Conservation (phyloP, 2,113 vertebrate species). For the Vicugna pacos region DNA sequence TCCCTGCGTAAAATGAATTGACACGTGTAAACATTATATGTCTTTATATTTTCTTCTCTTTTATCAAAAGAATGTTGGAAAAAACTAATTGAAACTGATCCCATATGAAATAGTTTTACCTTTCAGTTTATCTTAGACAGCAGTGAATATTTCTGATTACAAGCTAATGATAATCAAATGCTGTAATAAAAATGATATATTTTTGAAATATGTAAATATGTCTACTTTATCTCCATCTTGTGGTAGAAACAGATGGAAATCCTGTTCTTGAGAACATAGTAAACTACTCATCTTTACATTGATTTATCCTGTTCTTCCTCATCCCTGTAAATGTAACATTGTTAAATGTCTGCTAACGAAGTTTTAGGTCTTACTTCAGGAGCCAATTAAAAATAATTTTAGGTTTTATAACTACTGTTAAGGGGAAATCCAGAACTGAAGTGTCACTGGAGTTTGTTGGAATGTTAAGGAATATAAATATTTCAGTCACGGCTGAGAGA, state of each 20-base stretch:
- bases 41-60: neutral
- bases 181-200: slow-evolving; percentile 3
- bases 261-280: neutral
- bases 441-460: neutral
- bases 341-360: slow-evolving; percentile 14
- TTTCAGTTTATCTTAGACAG: slow-evolving; percentile 5
- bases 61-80: slow-evolving; percentile 51
- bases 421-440: neutral
- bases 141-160: slow-evolving; percentile 48
- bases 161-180: neutral
- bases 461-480: neutral
- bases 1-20: slow-evolving; percentile 18
- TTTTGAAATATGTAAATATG: slow-evolving; percentile 18
- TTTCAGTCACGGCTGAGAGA: slow-evolving; percentile 21
- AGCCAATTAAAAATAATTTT: slow-evolving; percentile 20
- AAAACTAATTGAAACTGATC: neutral
- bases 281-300: neutral
- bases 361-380: neutral
- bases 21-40: neutral
- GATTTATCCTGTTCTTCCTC: neutral
- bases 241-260: slow-evolving; percentile 72
- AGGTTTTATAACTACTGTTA: neutral
- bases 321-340: neutral
- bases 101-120: neutral
- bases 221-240: slow-evolving; percentile 84